phyloP scores from a whole-genome alignment of 2,888 invertebrate genomes.

The Trisateles emortualis region DNA sequence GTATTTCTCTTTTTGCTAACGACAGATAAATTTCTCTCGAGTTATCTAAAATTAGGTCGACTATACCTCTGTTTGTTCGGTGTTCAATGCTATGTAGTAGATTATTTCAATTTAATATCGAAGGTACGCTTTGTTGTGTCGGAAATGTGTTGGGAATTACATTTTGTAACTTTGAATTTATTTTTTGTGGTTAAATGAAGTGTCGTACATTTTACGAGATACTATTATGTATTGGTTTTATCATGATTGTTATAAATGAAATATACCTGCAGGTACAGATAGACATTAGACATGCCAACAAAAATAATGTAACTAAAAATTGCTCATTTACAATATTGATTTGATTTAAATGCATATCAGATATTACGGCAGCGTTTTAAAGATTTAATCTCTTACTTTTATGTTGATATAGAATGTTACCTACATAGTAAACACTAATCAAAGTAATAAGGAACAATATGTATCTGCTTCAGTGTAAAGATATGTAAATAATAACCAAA shows the following conservation, averaged over 20 bases:
- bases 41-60: slow-evolving; percentile 64
- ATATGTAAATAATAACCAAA: background rate
- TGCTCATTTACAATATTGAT: no score
- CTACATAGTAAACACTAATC: no score
- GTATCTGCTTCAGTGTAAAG: no score
- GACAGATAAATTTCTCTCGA: slow-evolving; percentile 67
- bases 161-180: slow-evolving; percentile 15
- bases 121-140: slow-evolving; percentile 38
- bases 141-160: slow-evolving; percentile 32
- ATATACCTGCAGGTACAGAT: no score
- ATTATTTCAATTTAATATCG: slow-evolving; percentile 51
- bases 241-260: no score
- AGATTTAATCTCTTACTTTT: no score
- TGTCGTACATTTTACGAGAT: background rate
- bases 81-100: slow-evolving; percentile 43
- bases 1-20: slow-evolving; percentile 67
- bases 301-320: no score
- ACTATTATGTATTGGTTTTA: background rate
- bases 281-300: no score
- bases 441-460: no score
- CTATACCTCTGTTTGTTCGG: slow-evolving; percentile 36
- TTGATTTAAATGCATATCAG: no score
- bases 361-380: no score
- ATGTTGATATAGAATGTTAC: no score
- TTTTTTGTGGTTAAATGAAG: slow-evolving; percentile 10